phyloP scores from a whole-genome alignment of 2,888 invertebrate species.

The Trichopoda pennipes region DNA sequence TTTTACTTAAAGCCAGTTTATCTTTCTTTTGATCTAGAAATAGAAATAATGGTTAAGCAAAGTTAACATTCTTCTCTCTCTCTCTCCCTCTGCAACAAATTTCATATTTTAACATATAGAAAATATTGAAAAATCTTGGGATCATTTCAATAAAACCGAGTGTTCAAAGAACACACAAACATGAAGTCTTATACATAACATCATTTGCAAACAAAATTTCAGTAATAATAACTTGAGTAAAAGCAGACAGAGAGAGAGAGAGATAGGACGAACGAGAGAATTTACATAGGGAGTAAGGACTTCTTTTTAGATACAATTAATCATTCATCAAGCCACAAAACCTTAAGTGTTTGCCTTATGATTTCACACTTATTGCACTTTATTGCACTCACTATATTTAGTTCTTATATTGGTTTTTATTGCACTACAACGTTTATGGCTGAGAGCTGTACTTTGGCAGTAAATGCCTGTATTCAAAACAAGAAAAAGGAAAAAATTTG shows the following conservation, averaged over 20 bases:
- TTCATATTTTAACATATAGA: neutral
- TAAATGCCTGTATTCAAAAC: neutral
- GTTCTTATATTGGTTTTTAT: neutral
- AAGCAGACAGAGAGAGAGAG: too few species aligned
- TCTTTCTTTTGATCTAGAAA: too few species aligned
- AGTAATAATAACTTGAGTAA: slow-evolving; percentile 12
- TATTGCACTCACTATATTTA: neutral
- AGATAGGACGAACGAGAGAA: too few species aligned
- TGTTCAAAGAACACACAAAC: neutral
- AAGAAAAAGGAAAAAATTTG: slow-evolving; percentile 17
- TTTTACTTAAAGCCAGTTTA: too few species aligned
- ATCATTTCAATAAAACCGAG: neutral
- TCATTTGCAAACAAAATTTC: slow-evolving; percentile 16
- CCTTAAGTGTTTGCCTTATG: slow-evolving; percentile 57
- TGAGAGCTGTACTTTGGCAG: neutral
- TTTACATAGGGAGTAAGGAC: too few species aligned
- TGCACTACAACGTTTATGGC: neutral
- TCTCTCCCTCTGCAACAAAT: neutral
- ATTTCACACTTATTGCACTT: slow-evolving; percentile 51
- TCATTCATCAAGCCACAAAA: slow-evolving; percentile 51
- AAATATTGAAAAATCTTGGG: neutral
- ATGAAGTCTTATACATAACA: neutral
- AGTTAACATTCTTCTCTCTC: too few species aligned
- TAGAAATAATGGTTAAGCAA: too few species aligned
- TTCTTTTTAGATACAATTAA: neutral